These are phyloP conservation scores for Cynoglossus semilaevis DNA, from an alignment of 2,113 vertebrate genomes.

Conservation along the genomic window DNA sequence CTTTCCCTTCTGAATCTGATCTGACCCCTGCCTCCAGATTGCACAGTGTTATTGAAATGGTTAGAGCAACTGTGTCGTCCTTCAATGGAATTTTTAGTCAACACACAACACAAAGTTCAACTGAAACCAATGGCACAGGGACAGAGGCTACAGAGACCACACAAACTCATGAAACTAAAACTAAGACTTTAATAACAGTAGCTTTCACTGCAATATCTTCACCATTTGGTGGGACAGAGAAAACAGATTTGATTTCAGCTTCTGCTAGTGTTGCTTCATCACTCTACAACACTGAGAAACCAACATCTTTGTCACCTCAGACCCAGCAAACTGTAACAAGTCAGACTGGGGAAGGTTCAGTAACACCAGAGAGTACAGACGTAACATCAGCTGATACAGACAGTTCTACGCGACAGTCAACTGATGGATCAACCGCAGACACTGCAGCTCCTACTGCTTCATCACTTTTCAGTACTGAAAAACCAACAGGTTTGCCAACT, in stretches of 20 bases:
- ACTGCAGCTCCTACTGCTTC: not conserved
- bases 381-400: not conserved
- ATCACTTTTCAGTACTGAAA: slow-evolving; percentile 18
- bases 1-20: slow-evolving; percentile 10
- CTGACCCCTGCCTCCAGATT: slow-evolving; percentile 31
- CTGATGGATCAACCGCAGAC: not conserved
- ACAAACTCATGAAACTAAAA: slow-evolving; percentile 9
- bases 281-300: not conserved
- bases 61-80: slow-evolving; percentile 48
- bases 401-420: not conserved
- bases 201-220: slow-evolving; percentile 31
- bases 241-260: slow-evolving; percentile 42
- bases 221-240: too few species aligned
- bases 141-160: not conserved
- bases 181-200: not conserved
- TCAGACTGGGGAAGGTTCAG: too few species aligned
- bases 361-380: too few species aligned
- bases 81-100: slow-evolving; percentile 44
- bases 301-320: slow-evolving; percentile 23
- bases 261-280: slow-evolving; percentile 31
- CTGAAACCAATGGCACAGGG: slow-evolving; percentile 1
- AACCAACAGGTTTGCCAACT: slow-evolving; percentile 12
- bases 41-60: slow-evolving; percentile 44
- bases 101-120: slow-evolving; percentile 23
- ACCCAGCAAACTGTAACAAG: not conserved